phyloP scores from a whole-genome alignment of 2,797 vertebrate genomes.

The Coluber constrictor region DNA sequence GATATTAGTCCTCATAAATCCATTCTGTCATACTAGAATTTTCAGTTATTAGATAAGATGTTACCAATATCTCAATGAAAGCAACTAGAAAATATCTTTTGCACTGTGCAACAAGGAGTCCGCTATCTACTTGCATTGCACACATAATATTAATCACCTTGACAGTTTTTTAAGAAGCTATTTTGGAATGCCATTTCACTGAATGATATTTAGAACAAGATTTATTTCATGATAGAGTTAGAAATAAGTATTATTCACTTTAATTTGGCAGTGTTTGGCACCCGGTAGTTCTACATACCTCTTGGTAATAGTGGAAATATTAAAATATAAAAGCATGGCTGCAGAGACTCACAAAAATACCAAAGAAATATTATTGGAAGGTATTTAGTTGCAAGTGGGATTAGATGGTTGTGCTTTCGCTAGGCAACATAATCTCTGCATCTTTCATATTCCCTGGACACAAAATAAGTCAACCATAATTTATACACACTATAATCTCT shows the following conservation, averaged over 20 bases:
- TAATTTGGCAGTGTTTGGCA: slow-evolving; percentile 69
- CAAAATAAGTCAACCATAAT: slow-evolving; percentile 38
- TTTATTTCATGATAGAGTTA: slow-evolving; percentile 64
- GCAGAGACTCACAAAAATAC: slow-evolving; percentile 56
- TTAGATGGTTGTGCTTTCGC: slow-evolving; percentile 32
- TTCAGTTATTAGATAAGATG: slow-evolving; percentile 58
- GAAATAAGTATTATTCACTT: slow-evolving; percentile 64
- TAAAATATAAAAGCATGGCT: slow-evolving; percentile 57
- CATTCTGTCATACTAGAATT: slow-evolving; percentile 49
- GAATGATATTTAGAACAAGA: slow-evolving; percentile 46
- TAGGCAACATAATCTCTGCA: slow-evolving; percentile 42
- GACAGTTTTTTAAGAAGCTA: slow-evolving; percentile 62
- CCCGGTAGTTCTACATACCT: slow-evolving; percentile 67
- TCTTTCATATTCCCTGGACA: slow-evolving; percentile 30
- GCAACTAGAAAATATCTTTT: slow-evolving; percentile 59
- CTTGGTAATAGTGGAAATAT: slow-evolving; percentile 59
- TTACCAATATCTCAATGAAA: slow-evolving; percentile 55
- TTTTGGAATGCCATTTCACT: slow-evolving; percentile 61
- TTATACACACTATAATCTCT: slow-evolving; percentile 54
- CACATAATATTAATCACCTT: slow-evolving; percentile 61
- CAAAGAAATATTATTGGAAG: slow-evolving; percentile 26
- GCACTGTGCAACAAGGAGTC: slow-evolving; percentile 57
- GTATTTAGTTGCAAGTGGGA: slow-evolving; percentile 21
- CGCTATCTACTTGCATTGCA: slow-evolving; percentile 62
- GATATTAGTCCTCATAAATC: slow-evolving; percentile 59